A percentile compares a stretch with the other conserved stretches of the same genome.
phyloP scores from a whole-genome alignment of 2,888 invertebrate species.

The Drosophila anomalata region DNA sequence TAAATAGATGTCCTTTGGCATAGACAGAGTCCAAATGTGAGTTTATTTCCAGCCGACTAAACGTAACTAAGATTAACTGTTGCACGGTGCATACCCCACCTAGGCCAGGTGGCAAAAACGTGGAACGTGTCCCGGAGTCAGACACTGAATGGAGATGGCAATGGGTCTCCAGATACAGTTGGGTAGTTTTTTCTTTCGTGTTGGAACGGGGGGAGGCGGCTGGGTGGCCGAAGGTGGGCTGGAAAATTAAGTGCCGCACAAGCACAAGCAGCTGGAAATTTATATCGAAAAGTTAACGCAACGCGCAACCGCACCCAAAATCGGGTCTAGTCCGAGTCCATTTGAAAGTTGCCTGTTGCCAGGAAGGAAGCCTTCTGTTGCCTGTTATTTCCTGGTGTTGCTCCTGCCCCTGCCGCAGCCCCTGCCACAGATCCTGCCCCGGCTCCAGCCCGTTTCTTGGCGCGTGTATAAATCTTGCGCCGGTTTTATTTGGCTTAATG shows the following conservation, averaged over 20 bases:
- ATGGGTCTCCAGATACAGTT: conserved; percentile 10
- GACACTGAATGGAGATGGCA: conserved; percentile 14
- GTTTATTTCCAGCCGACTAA: conserved; percentile 70
- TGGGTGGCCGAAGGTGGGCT: not conserved
- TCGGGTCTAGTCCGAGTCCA: conserved; percentile 62
- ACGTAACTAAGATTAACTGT: conserved; percentile 78
- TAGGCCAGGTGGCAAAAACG: conserved; percentile 14
- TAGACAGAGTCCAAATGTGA: conserved; percentile 56
- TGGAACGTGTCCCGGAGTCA: conserved; percentile 53
- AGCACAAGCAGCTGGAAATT: conserved; percentile 59
- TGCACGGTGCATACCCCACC: conserved; percentile 58
- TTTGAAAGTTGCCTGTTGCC: conserved; percentile 61
- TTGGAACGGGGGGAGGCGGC: not conserved
- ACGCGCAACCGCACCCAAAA: conserved; percentile 48
- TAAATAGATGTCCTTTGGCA: conserved; percentile 18
- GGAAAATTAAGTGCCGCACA: conserved; percentile 65
- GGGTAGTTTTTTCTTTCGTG: conserved; percentile 3
- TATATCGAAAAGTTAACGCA: conserved; percentile 71
- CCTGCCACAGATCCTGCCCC: conserved; percentile 1
- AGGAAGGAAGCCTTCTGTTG: conserved; percentile 39
- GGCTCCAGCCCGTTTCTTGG: conserved; percentile 26
- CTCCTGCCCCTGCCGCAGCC: not conserved
- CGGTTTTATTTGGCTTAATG: conserved; percentile 83
- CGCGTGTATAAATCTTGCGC: conserved; percentile 81
- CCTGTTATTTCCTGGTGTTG: conserved; percentile 16